These are phyloP conservation scores for Apamea monoglypha DNA, from an alignment of 2,888 invertebrate species.

Conservation along the genomic window DNA sequence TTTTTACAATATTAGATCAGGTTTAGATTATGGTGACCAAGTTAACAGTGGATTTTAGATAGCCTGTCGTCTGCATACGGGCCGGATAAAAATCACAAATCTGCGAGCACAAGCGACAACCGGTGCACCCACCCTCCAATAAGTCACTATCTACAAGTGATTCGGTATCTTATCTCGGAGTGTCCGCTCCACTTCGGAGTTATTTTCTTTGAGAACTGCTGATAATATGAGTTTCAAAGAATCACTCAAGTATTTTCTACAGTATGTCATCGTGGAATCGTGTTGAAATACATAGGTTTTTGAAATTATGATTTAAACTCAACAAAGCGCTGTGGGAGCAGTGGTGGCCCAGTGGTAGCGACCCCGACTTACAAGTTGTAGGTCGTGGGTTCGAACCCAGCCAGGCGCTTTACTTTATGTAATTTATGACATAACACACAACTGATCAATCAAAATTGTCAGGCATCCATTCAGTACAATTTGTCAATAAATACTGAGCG, in stretches of 20 bases:
- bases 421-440: neutral
- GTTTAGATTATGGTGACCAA: neutral
- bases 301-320: neutral
- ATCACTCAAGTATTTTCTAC: conserved; percentile 24
- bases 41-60: neutral
- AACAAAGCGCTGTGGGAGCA: no score
- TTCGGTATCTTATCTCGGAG: conserved; percentile 46
- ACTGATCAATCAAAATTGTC: conserved; percentile 20
- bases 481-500: conserved; percentile 26
- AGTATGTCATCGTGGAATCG: conserved; percentile 12
- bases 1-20: neutral
- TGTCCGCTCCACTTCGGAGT: conserved; percentile 45
- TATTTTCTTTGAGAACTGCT: conserved; percentile 42
- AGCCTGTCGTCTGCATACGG: neutral
- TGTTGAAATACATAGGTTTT: neutral
- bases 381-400: no score
- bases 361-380: no score
- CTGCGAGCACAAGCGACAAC: conserved; percentile 10
- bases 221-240: conserved; percentile 36
- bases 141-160: conserved; percentile 37
- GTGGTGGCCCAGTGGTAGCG: no score
- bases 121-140: conserved; percentile 31
- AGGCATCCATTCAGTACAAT: conserved; percentile 6
- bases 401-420: no score
- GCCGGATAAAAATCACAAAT: conserved; percentile 12